These are phyloP conservation scores for Acanthisitta chloris DNA, from an alignment of 2,113 vertebrate species.

Conservation along the genomic window DNA sequence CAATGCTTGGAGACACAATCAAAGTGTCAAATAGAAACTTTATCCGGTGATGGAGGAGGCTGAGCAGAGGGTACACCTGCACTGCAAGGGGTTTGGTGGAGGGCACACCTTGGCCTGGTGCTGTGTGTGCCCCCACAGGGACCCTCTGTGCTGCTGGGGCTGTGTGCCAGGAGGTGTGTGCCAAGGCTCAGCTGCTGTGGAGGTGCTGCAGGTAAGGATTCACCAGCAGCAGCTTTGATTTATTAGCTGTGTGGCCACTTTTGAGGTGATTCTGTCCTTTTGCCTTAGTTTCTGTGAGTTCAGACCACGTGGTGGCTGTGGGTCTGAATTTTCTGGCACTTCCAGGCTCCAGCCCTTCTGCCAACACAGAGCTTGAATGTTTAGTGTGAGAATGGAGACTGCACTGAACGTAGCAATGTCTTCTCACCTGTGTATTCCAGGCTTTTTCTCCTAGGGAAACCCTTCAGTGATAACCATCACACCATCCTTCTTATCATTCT, in stretches of 20 bases:
- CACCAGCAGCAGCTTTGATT: background rate
- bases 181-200: background rate
- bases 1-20: background rate
- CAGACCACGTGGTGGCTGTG: background rate
- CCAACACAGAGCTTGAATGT: background rate
- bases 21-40: background rate
- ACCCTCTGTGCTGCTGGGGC: background rate
- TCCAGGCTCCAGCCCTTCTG: background rate
- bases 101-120: background rate
- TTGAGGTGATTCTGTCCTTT: background rate
- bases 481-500: background rate
- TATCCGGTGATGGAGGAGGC: background rate
- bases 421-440: background rate
- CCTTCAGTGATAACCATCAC: background rate
- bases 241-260: background rate
- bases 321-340: fast-evolving
- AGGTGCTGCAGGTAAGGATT: background rate
- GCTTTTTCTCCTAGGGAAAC: background rate
- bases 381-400: background rate
- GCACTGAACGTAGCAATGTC: background rate
- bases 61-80: background rate
- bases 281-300: background rate
- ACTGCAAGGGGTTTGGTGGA: background rate
- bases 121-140: background rate
- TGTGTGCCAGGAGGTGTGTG: background rate